Evolutionary conservation across 2,797 vertebrate species (phyloP).

Genomic region (Amazona finschi): DNA sequence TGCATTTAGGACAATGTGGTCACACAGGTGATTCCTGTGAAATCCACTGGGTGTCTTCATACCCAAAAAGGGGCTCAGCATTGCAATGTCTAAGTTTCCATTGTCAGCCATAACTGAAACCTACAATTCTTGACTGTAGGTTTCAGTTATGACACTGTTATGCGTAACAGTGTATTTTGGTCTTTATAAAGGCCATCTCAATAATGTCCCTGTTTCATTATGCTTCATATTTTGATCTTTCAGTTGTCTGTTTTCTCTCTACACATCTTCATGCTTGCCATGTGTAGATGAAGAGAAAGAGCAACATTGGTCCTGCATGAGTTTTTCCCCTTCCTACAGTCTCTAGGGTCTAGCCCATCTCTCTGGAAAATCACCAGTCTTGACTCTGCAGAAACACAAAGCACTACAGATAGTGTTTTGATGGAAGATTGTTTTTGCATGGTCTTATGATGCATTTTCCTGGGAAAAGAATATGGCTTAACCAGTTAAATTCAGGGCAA

Average conservation of each 20-base stretch:
- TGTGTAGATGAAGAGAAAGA: not conserved
- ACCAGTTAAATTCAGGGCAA: not conserved
- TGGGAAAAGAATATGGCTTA: not conserved
- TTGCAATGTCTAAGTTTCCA: not conserved
- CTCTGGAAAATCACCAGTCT: not conserved
- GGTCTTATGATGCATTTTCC: not conserved
- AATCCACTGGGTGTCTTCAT: not conserved
- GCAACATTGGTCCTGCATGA: not conserved
- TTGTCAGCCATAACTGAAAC: not conserved
- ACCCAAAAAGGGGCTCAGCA: not conserved
- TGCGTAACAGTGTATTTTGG: not conserved
- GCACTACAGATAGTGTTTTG: not conserved
- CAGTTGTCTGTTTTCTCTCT: not conserved
- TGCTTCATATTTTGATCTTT: not conserved
- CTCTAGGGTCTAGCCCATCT: not conserved
- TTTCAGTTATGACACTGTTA: not conserved
- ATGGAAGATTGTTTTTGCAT: not conserved
- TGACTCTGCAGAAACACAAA: not conserved
- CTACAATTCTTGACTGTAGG: not conserved
- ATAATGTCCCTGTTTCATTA: not conserved
- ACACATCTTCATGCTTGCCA: not conserved
- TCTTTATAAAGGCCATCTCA: not conserved
- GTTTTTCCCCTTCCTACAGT: not conserved
- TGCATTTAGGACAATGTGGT: not conserved
- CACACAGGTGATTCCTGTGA: not conserved